phyloP scores from a whole-genome alignment of 1,140 invertebrate species.

The Lycorma delicatula region DNA sequence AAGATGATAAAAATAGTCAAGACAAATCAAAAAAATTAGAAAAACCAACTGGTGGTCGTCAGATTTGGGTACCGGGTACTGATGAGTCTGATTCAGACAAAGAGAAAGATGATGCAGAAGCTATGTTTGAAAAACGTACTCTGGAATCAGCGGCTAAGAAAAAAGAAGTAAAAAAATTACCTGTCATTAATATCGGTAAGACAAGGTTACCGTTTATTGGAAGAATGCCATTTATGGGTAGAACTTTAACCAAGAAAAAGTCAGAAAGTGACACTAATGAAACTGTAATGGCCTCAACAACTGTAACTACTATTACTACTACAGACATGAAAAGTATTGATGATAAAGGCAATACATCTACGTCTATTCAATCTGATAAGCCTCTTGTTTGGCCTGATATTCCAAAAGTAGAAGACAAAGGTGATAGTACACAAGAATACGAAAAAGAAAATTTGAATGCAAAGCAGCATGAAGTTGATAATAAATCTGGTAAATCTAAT shows the following conservation, averaged over 20 bases:
- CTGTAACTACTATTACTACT: too few relatives aligned
- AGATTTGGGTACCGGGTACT: slow-evolving; percentile 6
- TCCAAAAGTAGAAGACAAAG: neutral
- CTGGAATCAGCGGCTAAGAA: neutral
- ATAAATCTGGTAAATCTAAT: neutral
- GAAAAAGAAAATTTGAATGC: too few relatives aligned
- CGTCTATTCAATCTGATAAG: neutral
- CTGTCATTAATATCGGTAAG: neutral
- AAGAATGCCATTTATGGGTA: slow-evolving; percentile 6
- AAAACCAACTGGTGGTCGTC: neutral
- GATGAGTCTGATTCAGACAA: slow-evolving; percentile 2
- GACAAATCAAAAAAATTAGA: too few relatives aligned
- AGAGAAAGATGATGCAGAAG: neutral
- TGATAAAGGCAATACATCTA: neutral
- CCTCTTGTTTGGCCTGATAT: slow-evolving; percentile 5
- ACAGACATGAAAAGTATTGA: neutral
- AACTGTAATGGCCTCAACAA: too few relatives aligned
- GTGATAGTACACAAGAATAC: too few relatives aligned
- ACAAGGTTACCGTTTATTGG: slow-evolving; percentile 3
- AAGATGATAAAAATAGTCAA: neutral
- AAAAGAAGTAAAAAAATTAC: neutral
- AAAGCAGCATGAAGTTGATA: neutral
- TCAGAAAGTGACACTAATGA: neutral
- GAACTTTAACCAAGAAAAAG: neutral
- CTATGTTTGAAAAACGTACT: neutral